Percentiles rank a stretch among this genome's conserved stretches.
phyloP scores from a whole-genome alignment of 1,140 invertebrate genomes.

The Zaprionus vittiger region DNA sequence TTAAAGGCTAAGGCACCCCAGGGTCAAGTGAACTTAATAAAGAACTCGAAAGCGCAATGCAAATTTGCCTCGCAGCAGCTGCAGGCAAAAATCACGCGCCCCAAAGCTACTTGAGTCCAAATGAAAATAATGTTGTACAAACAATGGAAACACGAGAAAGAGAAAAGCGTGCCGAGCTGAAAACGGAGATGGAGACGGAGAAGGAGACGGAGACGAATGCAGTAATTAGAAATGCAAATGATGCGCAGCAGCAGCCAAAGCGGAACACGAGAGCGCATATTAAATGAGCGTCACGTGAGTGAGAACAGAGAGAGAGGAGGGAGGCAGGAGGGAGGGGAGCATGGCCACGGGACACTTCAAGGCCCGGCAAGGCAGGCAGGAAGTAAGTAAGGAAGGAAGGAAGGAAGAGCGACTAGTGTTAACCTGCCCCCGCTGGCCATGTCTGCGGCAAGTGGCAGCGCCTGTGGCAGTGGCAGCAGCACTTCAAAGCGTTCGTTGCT shows the following conservation, averaged over 20 bases:
- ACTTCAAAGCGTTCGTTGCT: slow-evolving; percentile 25
- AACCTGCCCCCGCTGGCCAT: slow-evolving; percentile 1
- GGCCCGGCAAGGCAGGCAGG: not conserved
- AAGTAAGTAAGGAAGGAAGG: not conserved
- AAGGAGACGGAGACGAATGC: slow-evolving; percentile 19
- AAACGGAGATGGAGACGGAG: not conserved
- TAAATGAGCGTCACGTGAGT: slow-evolving; percentile 42
- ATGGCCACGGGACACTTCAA: slow-evolving; percentile 5
- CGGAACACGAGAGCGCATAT: slow-evolving; percentile 37
- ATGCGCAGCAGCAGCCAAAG: slow-evolving; percentile 34
- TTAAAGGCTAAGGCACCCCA: not conserved
- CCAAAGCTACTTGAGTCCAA: slow-evolving; percentile 12
- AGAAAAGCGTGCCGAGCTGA: not conserved
- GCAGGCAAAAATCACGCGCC: slow-evolving; percentile 42
- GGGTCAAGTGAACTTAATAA: slow-evolving; percentile 26
- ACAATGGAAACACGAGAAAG: slow-evolving; percentile 26
- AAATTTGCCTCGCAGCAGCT: slow-evolving; percentile 26
- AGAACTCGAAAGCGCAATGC: slow-evolving; percentile 20
- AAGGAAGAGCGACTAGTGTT: not conserved
- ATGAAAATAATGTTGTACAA: slow-evolving; percentile 35
- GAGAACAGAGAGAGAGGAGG: not conserved
- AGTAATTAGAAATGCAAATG: slow-evolving; percentile 62
- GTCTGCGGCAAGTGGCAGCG: slow-evolving; percentile 8
- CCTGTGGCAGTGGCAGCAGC: not conserved
- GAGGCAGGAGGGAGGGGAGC: not conserved